Percentiles rank a stretch among this genome's conserved stretches.
Evolutionary conservation across 2,888 invertebrate species (phyloP).

Genomic region (Erebia ligea): DNA sequence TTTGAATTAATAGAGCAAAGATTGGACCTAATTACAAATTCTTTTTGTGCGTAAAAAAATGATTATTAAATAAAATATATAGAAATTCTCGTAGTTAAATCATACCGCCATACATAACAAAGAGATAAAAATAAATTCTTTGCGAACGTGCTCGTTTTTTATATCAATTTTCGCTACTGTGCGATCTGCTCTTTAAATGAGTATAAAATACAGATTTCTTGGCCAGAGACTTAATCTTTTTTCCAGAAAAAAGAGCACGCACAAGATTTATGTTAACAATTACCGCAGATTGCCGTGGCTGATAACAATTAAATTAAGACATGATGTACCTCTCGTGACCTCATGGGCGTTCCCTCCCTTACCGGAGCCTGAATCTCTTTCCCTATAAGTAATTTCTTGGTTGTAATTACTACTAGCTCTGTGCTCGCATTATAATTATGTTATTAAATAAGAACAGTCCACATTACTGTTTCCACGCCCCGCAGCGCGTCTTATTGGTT

Average conservation of each 20-base stretch:
- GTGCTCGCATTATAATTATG: constrained; percentile 8
- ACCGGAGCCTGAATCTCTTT: constrained; percentile 26
- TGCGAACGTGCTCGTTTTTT: constrained; percentile 8
- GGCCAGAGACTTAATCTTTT: constrained; percentile 20
- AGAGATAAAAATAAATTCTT: constrained; percentile 13
- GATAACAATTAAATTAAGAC: constrained; percentile 74
- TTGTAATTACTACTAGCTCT: constrained; percentile 7
- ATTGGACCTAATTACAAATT: no score
- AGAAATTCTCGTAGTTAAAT: neutral
- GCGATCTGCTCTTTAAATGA: constrained; percentile 28
- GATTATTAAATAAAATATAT: neutral
- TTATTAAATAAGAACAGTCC: constrained; percentile 8
- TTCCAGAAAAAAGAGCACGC: constrained; percentile 41
- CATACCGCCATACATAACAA: no score
- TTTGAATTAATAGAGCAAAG: no score
- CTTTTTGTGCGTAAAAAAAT: no score
- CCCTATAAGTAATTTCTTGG: constrained; percentile 23
- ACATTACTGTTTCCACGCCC: constrained; percentile 7
- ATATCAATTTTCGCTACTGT: constrained; percentile 26
- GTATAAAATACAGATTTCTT: constrained; percentile 31
- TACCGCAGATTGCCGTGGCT: constrained; percentile 68
- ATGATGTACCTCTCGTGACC: constrained; percentile 57
- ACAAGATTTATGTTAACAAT: constrained; percentile 65
- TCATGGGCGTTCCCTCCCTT: constrained; percentile 46
- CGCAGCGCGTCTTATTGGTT: constrained; percentile 9